These are phyloP conservation scores for Butorides virescens DNA, from an alignment of 2,113 vertebrate genomes.

Conservation along the genomic window DNA sequence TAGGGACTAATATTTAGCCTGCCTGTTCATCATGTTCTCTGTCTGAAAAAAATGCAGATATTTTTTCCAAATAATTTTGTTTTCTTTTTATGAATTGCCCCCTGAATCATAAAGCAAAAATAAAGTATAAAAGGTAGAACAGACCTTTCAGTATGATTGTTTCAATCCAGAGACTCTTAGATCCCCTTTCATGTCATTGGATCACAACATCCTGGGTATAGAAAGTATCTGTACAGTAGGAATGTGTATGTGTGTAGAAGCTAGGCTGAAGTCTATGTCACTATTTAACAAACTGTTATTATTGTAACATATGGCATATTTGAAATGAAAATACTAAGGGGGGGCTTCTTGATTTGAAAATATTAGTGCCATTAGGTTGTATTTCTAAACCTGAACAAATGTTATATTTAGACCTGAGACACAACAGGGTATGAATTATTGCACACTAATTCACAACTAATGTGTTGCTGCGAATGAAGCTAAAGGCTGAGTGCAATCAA, in stretches of 20 bases:
- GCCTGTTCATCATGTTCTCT: neutral
- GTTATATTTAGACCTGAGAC: slow-evolving; percentile 74
- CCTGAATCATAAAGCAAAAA: neutral
- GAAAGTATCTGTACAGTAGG: neutral
- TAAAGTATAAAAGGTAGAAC: neutral
- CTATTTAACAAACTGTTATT: slow-evolving; percentile 52
- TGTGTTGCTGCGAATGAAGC: slow-evolving; percentile 69
- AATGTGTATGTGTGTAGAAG: neutral
- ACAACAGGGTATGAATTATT: slow-evolving; percentile 76
- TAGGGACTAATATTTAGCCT: neutral
- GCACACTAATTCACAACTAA: slow-evolving; percentile 75
- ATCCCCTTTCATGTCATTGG: neutral
- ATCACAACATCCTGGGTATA: neutral
- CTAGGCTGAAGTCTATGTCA: neutral
- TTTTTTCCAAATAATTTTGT: neutral
- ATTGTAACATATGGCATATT: slow-evolving; percentile 64
- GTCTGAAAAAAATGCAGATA: neutral
- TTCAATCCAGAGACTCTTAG: neutral
- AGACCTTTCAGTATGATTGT: neutral
- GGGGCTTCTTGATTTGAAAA: slow-evolving; percentile 69
- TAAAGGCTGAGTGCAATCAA: slow-evolving; percentile 73
- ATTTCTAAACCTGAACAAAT: slow-evolving; percentile 74
- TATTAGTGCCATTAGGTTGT: slow-evolving; percentile 69
- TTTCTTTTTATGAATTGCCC: neutral
- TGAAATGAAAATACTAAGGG: slow-evolving; percentile 64